Conservation (phyloP, 35 echinoderm and acorn worm species). For the Heliocidaris tuberculata region DNA sequence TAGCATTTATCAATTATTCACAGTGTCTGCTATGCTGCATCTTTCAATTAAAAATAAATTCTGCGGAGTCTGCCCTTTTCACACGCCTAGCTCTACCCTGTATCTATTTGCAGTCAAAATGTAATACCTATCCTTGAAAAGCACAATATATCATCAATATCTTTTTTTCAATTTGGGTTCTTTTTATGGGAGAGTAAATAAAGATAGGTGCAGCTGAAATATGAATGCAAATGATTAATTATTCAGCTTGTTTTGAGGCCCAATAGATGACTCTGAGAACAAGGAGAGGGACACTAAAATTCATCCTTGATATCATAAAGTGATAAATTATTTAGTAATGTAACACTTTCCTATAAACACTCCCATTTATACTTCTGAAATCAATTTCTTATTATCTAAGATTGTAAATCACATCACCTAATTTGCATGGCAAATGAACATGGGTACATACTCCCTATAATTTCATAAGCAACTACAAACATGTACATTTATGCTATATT, state of each 20-base stretch:
- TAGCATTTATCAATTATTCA: slow-evolving; percentile 49
- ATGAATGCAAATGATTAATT: background rate
- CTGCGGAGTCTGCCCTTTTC: background rate
- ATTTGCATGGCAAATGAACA: too few relatives aligned
- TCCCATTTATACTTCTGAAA: too few relatives aligned
- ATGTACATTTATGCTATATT: too few relatives aligned
- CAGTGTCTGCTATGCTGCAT: background rate
- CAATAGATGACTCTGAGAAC: background rate
- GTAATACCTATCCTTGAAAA: background rate
- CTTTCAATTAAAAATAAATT: slow-evolving; percentile 5
- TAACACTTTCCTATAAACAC: too few relatives aligned
- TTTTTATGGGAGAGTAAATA: background rate
- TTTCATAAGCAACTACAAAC: too few relatives aligned
- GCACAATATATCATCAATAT: slow-evolving; percentile 18
- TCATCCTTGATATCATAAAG: background rate
- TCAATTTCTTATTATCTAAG: too few relatives aligned
- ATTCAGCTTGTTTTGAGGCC: background rate
- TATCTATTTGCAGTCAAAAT: background rate
- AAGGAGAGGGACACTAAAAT: background rate
- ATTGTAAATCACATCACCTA: too few relatives aligned
- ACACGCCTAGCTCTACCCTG: background rate
- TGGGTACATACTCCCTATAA: too few relatives aligned
- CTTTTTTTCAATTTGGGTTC: background rate
- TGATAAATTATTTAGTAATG: too few relatives aligned
- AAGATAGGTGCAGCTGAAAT: slow-evolving; percentile 9